Conservation (phyloP, 1,140 invertebrate species). For the Drosophila pseudoobscura region DNA sequence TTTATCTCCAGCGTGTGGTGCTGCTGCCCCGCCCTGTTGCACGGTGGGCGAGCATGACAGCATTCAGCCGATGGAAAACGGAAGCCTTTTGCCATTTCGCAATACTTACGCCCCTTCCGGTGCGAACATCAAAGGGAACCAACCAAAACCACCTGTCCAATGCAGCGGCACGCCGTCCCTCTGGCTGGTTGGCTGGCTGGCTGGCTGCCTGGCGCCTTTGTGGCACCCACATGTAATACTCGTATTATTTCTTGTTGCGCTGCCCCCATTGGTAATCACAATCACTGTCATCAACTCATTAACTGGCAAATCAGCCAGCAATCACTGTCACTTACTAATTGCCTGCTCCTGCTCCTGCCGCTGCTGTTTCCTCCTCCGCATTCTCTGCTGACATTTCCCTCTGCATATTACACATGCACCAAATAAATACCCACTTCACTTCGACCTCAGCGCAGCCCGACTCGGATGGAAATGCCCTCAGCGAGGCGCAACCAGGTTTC, state of each 20-base stretch:
- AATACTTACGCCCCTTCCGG: slow-evolving; percentile 40
- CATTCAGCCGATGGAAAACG: slow-evolving; percentile 46
- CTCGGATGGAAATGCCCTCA: slow-evolving; percentile 33
- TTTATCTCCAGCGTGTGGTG: background rate
- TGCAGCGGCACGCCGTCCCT: too few relatives aligned
- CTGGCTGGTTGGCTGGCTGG: too few relatives aligned
- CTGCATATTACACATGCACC: slow-evolving; percentile 6
- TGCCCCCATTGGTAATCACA: slow-evolving; percentile 2
- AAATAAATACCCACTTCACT: slow-evolving; percentile 35
- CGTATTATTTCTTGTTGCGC: background rate
- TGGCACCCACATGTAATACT: background rate
- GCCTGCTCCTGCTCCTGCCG: too few relatives aligned
- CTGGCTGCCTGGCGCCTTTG: background rate
- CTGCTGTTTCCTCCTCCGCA: background rate
- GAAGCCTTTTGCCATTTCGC: slow-evolving; percentile 60
- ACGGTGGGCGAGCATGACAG: slow-evolving; percentile 39
- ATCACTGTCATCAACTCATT: slow-evolving; percentile 35
- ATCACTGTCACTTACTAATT: slow-evolving; percentile 4
- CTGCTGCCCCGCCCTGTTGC: slow-evolving; percentile 21
- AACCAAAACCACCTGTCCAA: too few relatives aligned
- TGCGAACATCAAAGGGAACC: slow-evolving; percentile 14
- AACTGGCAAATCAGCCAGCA: slow-evolving; percentile 7
- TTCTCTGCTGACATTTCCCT: slow-evolving; percentile 20
- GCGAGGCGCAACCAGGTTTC: slow-evolving; percentile 18
- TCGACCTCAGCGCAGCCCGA: slow-evolving; percentile 37